phyloP scores from a whole-genome alignment of 2,797 vertebrate species.

The Microtus obscurus region DNA sequence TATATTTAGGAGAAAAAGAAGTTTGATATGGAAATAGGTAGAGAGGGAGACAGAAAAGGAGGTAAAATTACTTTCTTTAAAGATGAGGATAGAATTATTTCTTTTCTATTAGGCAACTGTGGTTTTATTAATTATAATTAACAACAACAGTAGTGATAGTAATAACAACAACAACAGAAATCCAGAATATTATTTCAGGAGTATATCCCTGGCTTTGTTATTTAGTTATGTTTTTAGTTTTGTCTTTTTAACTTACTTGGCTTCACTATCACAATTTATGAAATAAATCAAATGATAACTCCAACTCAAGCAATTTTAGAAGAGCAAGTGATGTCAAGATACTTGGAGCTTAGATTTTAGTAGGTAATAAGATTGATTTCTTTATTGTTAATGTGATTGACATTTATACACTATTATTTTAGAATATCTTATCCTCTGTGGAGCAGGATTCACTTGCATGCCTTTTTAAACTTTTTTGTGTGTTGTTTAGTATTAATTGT shows the following conservation, averaged over 20 bases:
- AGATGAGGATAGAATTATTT: fast-evolving
- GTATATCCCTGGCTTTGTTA: neutral
- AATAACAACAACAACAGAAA: neutral
- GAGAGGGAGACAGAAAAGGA: neutral
- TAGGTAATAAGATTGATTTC: too few relatives aligned
- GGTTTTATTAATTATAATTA: neutral
- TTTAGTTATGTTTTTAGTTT: neutral
- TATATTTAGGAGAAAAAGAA: neutral
- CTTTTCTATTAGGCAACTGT: neutral
- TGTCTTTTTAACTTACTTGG: neutral
- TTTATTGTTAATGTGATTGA: too few relatives aligned
- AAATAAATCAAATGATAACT: too few relatives aligned
- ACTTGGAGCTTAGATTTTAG: too few relatives aligned
- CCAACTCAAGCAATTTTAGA: too few relatives aligned
- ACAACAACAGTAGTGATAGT: neutral
- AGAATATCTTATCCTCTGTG: too few relatives aligned
- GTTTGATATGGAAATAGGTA: neutral
- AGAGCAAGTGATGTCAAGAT: too few relatives aligned
- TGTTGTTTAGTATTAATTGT: too few relatives aligned
- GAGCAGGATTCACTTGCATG: too few relatives aligned
- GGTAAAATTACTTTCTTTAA: neutral
- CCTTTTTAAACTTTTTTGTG: too few relatives aligned
- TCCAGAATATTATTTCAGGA: neutral
- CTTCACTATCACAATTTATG: too few relatives aligned
- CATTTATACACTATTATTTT: too few relatives aligned